Evolutionary conservation across 2,797 vertebrate species (phyloP), one percentile per base, ranked within the genome.

Genomic region (Falco berigora): DNA sequence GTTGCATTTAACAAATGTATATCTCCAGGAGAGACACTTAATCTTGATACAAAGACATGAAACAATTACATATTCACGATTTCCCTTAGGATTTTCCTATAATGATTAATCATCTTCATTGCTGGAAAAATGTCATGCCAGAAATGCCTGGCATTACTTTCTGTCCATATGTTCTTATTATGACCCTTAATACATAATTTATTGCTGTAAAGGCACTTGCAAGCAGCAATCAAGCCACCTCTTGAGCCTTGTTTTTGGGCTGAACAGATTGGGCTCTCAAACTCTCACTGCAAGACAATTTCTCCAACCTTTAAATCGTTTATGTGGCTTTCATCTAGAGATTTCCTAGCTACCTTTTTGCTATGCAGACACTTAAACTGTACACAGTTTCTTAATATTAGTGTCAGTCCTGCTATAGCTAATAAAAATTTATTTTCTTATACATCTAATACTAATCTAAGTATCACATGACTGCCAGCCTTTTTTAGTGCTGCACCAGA

Each of bases 141-240:
- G 85, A 94, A 90, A 73, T 63, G 8, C 66, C 90, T 94, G 89
- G 96, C 82, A 69, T 69, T 68, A 49, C 69, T 59, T 94, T 80
- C 82, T 94, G 27, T 32, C 89, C 86, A 83, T 91, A 88, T 93
- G 84, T 86, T 93, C 93, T 89, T 93, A 77, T 89, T 91, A 89
- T 77, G 66, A 69, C n/a, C 79, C 49, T 94, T 92, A 88, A 92
- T 93, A 78, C 38, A 78, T 90, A 86, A 96, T 93, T 90, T 89
- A 87, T 85, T 88, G 18, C 36, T 79, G 52, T 38, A 74, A 93
- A 92, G 80, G 22, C 28, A 69, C 77, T 88, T 89, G 67, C 64
- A 94, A 91, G 23, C 36, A 88, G 56, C 80, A 92, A 73, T 47
- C 55, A 58, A 93, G 12, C 10, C 27, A 83, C 62, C 27, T 88